Evolutionary conservation across 2,888 invertebrate genomes (phyloP).

Genomic region (Drosophila meridionalis): DNA sequence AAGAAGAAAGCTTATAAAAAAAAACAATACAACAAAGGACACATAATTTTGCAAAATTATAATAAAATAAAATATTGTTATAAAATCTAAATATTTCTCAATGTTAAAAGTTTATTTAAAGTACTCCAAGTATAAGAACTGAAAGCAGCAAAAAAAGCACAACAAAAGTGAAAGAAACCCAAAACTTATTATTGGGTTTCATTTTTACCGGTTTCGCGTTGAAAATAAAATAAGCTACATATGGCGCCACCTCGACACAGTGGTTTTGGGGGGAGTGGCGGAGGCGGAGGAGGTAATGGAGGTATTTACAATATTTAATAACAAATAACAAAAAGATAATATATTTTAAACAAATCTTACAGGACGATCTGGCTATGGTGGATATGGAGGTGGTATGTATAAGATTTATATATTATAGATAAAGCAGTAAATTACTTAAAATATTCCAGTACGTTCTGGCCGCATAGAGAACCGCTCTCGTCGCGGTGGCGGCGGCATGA

Average conservation of each 20-base stretch:
- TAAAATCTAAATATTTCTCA: background rate
- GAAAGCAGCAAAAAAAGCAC: too few species aligned
- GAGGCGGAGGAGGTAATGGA: background rate
- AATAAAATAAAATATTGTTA: background rate
- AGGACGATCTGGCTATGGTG: slow-evolving; percentile 37
- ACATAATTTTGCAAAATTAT: slow-evolving; percentile 23
- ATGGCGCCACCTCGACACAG: slow-evolving; percentile 60
- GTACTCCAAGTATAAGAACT: background rate
- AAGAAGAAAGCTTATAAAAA: slow-evolving; percentile 22
- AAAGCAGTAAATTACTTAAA: background rate
- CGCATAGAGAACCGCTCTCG: slow-evolving; percentile 63
- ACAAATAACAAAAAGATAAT: background rate
- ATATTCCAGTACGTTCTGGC: slow-evolving; percentile 68
- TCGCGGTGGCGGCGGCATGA: slow-evolving; percentile 90
- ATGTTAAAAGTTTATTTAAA: background rate
- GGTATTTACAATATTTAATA: slow-evolving; percentile 4
- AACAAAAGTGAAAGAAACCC: background rate
- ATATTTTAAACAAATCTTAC: background rate
- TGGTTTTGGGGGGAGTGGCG: slow-evolving; percentile 41
- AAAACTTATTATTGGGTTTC: slow-evolving; percentile 22
- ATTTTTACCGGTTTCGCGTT: slow-evolving; percentile 30
- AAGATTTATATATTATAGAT: background rate
- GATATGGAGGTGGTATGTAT: slow-evolving; percentile 14
- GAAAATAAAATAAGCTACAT: slow-evolving; percentile 10
- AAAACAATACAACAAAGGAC: slow-evolving; percentile 31